Evolutionary conservation across 2,888 invertebrate genomes (phyloP), one percentile per base, ranked within the genome.

Genomic region (Dasypogon diadema): DNA sequence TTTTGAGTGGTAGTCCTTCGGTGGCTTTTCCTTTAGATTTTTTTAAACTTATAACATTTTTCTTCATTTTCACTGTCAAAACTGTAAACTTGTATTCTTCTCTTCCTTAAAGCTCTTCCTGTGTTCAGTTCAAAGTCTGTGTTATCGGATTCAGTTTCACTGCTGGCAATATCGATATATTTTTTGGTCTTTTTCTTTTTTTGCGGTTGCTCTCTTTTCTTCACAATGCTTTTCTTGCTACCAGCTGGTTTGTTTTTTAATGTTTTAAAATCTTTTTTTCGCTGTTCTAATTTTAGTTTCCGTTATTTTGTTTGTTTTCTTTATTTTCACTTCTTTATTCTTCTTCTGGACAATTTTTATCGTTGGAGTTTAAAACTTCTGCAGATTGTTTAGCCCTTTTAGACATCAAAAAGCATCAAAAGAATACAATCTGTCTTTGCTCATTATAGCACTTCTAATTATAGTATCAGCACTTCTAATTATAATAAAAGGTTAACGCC

Each of bases 1-100:
- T 46, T 51, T 51, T 51, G 51, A 51, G 14, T 21, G 51, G 2
- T 51, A 51, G 51, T 51, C 16, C 51, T 51, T 51, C 51, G 18
- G 51, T 51, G 51, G 51, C 51, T 51, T 51, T 51, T 51, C 34
- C 58, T 58, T 58, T n/a, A n/a, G n/a, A 24, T 56, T 5, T 56
- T 24, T 56, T 58, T 58, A 16, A 30, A 58, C 2, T 58, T 58
- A 6, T 34, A 14, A 58, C 24, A 58, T n/a, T 58, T 51, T 51
- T 18, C 1, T 51, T 3, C 18, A 16, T 51, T 51, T 51, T 51
- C 51, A 51, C 51, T 51, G 21, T 51, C 51, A 51, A 5, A 51
- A 51, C 51, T 2, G 51, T 51, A 21, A 51, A 51, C 18, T 51
- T 51, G 18, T 51, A 51, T 51, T 51, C 51, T 51, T 2, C 51